Evolutionary conservation across 2,888 invertebrate species (phyloP), one percentile per base, ranked within the genome.

Genomic region (Nyleta sp.): DNA sequence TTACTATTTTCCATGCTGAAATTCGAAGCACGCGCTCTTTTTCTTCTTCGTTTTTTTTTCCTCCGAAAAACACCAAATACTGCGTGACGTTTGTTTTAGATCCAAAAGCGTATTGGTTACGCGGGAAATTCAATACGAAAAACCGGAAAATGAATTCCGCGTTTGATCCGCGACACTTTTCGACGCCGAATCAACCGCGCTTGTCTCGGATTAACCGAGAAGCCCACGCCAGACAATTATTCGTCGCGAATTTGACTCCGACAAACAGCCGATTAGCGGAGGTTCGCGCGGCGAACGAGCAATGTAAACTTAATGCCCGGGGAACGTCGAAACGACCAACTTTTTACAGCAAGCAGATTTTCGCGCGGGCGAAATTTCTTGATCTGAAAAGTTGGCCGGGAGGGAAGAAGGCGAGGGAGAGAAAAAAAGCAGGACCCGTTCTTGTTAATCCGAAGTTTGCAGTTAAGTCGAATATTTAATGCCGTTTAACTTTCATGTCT

Each of bases 401-500:
- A 50, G 33, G 15, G 40, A 65, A 62, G 42, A 52, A 71, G 33
- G n/a, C n/a, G n/a, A n/a, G n/a, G 13, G 18, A 44, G 18, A 50
- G 33, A 24, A 52, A 65, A 62, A 50, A 52, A 71, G 33, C 20
- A 40, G 20, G 24, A 31, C 17, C 35, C 15, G 46, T 6, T 6
- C 33, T 28, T 62, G 64, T 73, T 64, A 65, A 64, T 64, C 55
- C 40, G 15, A 64, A 64, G 55, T 72, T 72, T 55, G 65, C 33
- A 24, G 53, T 57, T 42, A 55, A 57, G 46, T 50, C 65, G 65
- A 67, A 65, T 74, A 53, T 67, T 67, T 67, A 60, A 67, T 59
- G 50, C 38, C 59, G 53, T 52, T 74, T 67, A 67, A 74, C 65
- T 74, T 74, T 73, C 50, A 42, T 65, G 35, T 33, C 59, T 59